These are phyloP conservation scores for Diogma glabrata DNA, from an alignment of 2,888 invertebrate species.

Conservation along the genomic window DNA sequence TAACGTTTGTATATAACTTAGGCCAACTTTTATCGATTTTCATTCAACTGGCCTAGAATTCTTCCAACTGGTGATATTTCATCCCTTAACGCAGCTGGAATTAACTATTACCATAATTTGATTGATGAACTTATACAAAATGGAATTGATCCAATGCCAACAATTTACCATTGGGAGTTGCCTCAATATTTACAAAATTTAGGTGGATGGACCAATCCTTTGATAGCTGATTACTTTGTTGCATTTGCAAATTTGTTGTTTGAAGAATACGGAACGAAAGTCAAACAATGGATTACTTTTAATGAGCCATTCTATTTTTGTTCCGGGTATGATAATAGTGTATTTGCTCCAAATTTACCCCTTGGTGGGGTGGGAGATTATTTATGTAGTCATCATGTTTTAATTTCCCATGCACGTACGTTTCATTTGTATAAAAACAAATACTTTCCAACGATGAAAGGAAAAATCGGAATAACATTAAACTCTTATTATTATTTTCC, in stretches of 20 bases:
- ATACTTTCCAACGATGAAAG: conserved; percentile 20
- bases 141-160: conserved; percentile 48
- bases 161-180: conserved; percentile 44
- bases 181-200: conserved; percentile 42
- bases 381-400: conserved; percentile 39
- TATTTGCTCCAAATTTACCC: conserved; percentile 27
- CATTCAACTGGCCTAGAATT: conserved; percentile 33
- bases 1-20: no score
- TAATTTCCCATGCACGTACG: conserved; percentile 40
- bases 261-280: conserved; percentile 38
- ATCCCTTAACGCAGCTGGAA: conserved; percentile 24
- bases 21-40: conserved; percentile 17
- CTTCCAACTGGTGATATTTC: conserved; percentile 44
- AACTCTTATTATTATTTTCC: conserved; percentile 23
- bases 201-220: conserved; percentile 41
- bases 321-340: conserved; percentile 37
- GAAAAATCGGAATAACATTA: conserved; percentile 27
- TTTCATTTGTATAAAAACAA: conserved; percentile 29
- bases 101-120: background rate
- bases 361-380: conserved; percentile 39
- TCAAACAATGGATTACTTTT: conserved; percentile 45
- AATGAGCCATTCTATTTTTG: conserved; percentile 43
- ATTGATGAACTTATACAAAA: background rate
- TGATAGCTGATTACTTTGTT: conserved; percentile 38
- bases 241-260: conserved; percentile 39